Percentiles rank a stretch among this genome's conserved stretches.
phyloP scores from a whole-genome alignment of 2,888 invertebrate species.

The Paralinhomoeus sp. region DNA sequence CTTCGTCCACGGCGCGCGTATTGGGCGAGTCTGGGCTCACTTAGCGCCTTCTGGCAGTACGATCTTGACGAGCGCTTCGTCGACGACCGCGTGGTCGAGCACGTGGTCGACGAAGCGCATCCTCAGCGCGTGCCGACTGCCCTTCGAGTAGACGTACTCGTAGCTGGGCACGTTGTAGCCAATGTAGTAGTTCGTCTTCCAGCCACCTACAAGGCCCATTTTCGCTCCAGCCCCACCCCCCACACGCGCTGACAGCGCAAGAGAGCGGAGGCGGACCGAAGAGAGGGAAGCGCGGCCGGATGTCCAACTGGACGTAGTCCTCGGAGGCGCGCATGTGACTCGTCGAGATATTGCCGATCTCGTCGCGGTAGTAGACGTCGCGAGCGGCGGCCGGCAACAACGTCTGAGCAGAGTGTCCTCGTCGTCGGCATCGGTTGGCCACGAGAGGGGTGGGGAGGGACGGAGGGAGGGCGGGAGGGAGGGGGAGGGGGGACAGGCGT shows the following conservation, averaged over 20 bases:
- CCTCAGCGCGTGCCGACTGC: constrained; percentile 51
- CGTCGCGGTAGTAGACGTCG: constrained; percentile 89
- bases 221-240: no score
- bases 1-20: constrained; percentile 54
- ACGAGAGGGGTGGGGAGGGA: background rate
- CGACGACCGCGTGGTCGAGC: constrained; percentile 83
- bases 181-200: constrained; percentile 86
- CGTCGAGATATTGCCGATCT: constrained; percentile 93
- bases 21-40: constrained; percentile 45
- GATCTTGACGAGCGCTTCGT: constrained; percentile 60
- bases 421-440: background rate
- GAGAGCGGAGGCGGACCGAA: constrained; percentile 41
- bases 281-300: constrained; percentile 53
- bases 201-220: constrained; percentile 42
- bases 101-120: constrained; percentile 89
- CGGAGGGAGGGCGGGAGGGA: no score
- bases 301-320: constrained; percentile 74
- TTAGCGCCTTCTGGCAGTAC: constrained; percentile 71
- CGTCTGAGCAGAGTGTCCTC: constrained; percentile 27
- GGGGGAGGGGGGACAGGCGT: background rate
- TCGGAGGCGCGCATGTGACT: constrained; percentile 65
- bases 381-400: constrained; percentile 54
- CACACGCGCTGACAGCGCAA: no score
- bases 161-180: constrained; percentile 94
- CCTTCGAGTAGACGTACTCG: constrained; percentile 59